Percentiles rank a stretch among this genome's conserved stretches.
Evolutionary conservation across 2,888 invertebrate species (phyloP).

Genomic region (Chirona hameri): DNA sequence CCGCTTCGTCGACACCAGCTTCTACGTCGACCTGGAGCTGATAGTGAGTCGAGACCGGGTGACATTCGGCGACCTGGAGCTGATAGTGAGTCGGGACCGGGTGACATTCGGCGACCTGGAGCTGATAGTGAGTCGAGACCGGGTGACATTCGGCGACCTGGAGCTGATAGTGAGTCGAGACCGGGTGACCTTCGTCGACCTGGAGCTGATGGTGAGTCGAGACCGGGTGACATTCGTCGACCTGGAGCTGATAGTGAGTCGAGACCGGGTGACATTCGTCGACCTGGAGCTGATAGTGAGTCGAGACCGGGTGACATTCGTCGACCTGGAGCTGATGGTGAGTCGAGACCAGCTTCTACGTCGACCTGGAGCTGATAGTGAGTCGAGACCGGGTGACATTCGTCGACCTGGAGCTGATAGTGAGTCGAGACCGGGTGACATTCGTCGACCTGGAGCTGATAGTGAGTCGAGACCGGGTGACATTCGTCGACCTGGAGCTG

Average conservation of each 20-base stretch:
- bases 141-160: no score
- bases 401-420: slow-evolving; percentile 87
- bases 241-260: slow-evolving; percentile 75
- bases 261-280: slow-evolving; percentile 52
- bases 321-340: no score
- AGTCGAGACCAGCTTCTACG: slow-evolving; percentile 87
- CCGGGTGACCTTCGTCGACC: slow-evolving; percentile 91
- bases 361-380: slow-evolving; percentile 86
- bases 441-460: slow-evolving; percentile 87
- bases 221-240: slow-evolving; percentile 62
- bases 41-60: slow-evolving; percentile 55
- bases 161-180: no score
- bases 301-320: slow-evolving; percentile 25
- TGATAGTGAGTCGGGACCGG: slow-evolving; percentile 58
- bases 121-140: slow-evolving; percentile 59
- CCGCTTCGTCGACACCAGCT: slow-evolving; percentile 85
- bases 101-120: slow-evolving; percentile 88
- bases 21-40: slow-evolving; percentile 88
- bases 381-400: slow-evolving; percentile 37
- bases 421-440: slow-evolving; percentile 45
- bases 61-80: slow-evolving; percentile 66
- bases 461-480: slow-evolving; percentile 50
- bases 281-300: slow-evolving; percentile 83
- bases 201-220: slow-evolving; percentile 70
- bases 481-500: no score